Conservation (phyloP, 2,888 invertebrate species). For the Eustalomyia histrio region DNA sequence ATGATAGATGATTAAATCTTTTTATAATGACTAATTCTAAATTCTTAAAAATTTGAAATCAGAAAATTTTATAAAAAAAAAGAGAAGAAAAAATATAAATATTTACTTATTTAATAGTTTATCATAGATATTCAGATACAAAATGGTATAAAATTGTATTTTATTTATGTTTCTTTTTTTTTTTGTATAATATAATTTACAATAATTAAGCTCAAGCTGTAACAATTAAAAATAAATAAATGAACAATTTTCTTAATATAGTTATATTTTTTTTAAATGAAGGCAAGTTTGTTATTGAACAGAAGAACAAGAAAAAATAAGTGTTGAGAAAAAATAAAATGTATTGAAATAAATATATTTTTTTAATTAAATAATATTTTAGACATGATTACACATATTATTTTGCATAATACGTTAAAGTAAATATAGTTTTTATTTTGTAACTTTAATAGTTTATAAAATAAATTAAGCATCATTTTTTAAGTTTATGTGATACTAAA, state of each 20-base stretch:
- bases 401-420: conserved; percentile 13
- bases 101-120: conserved; percentile 39
- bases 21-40: background rate
- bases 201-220: conserved; percentile 55
- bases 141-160: conserved; percentile 56
- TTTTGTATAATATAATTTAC: conserved; percentile 21
- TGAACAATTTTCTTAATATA: background rate
- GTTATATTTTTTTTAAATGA: background rate
- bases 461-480: background rate
- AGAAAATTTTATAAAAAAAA: background rate
- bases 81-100: conserved; percentile 12
- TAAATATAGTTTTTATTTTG: background rate
- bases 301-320: background rate
- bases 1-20: background rate
- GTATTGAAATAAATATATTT: conserved; percentile 21
- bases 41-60: background rate
- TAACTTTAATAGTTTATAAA: background rate
- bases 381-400: background rate
- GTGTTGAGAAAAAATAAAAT: background rate
- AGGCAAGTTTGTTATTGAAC: background rate
- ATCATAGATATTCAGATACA: conserved; percentile 37
- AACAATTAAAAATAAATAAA: conserved; percentile 1
- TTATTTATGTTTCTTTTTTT: conserved; percentile 11
- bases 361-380: background rate
- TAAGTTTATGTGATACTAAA: conserved; percentile 1